These are phyloP conservation scores for Watsonalla cultraria DNA, from an alignment of 2,888 invertebrate species.

Conservation along the genomic window DNA sequence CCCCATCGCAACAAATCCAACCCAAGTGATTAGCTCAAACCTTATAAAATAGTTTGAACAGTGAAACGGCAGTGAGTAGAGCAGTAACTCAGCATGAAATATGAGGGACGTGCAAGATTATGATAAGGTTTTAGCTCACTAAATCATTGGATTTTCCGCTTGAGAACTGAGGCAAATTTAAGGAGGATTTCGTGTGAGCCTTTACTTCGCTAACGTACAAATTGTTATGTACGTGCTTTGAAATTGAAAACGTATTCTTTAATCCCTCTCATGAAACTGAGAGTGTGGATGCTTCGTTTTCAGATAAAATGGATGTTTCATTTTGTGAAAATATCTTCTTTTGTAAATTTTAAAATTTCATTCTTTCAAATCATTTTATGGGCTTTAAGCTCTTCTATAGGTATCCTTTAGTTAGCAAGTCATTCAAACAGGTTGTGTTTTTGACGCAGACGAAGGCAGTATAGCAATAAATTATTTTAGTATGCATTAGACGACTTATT, in stretches of 20 bases:
- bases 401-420: too few species aligned
- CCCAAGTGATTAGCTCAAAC: conserved; percentile 10
- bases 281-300: not conserved
- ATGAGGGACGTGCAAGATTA: conserved; percentile 75
- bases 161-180: conserved; percentile 67
- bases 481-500: too few species aligned
- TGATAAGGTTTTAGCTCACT: conserved; percentile 68
- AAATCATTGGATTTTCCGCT: conserved; percentile 73
- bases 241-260: conserved; percentile 5
- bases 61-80: conserved; percentile 38
- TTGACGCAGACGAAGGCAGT: too few species aligned
- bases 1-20: not conserved
- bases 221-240: conserved; percentile 37
- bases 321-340: too few species aligned
- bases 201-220: conserved; percentile 17
- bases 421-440: too few species aligned
- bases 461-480: too few species aligned
- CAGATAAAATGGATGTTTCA: not conserved
- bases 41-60: conserved; percentile 56
- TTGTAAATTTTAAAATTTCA: too few species aligned
- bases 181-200: conserved; percentile 40
- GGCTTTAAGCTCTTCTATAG: too few species aligned
- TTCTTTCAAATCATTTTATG: too few species aligned
- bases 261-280: not conserved
- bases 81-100: conserved; percentile 64